Evolutionary conservation across 2,113 vertebrate genomes (phyloP), one percentile per base, ranked within the genome.

Genomic region (Dendropsophus ebraccatus): DNA sequence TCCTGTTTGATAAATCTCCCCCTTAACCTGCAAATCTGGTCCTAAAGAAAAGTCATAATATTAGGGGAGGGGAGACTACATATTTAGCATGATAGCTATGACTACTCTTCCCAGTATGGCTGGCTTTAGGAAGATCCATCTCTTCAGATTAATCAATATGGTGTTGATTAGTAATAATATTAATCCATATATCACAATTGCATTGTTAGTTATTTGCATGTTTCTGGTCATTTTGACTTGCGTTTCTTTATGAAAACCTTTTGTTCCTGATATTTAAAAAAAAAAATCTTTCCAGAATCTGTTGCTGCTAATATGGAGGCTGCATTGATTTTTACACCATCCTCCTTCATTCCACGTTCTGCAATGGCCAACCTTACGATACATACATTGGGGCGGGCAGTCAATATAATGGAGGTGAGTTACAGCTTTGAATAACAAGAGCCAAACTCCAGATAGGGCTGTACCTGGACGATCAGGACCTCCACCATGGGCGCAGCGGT

Each of bases 361-460:
- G 89, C 92, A 25, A 90, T 89, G 72, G 91, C 90, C 12, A 97
- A 96, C 90, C 84, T 97, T 85, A 97, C 95, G 0, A 17, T 95
- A 16, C 93, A 96, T 32, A 74, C 93, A 17, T 90, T 95, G 65
- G 96, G 96, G 1, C 90, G 87, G 89, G 94, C 95, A 77, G 82
- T 96, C 88, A 97, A 96, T 91, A 88, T 97, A 5, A 87, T 97
- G 70, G 95, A 97, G 93, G 97, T 95, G 90, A 93, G 93, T 92
- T 80, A 70, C 1, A 19, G 41, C 41, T 41, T 41, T 8, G 41
- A 41, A 41, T 5, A 41, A n/a, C n/a, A n/a, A n/a, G n/a, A n/a
- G n/a, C n/a, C n/a, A n/a, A n/a, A n/a, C n/a, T n/a, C n/a, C n/a
- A n/a, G n/a, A n/a, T n/a, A n/a, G n/a, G n/a, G n/a, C n/a, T n/a